A percentile compares a stretch with the other conserved stretches of the same genome.
Evolutionary conservation across 2,888 invertebrate genomes (phyloP).

Genomic region (Drosophila anceps): DNA sequence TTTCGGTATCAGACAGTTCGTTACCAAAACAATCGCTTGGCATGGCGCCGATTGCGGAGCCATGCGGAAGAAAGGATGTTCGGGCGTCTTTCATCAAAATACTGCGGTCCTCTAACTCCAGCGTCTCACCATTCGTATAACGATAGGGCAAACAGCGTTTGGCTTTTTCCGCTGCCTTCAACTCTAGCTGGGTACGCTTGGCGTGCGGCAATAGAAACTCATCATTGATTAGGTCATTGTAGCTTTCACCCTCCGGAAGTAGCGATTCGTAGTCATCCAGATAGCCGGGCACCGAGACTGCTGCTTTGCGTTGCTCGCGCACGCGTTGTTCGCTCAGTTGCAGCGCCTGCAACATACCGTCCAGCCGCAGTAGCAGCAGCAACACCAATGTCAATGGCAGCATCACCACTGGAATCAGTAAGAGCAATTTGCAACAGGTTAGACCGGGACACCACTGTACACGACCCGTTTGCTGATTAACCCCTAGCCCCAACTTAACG

Average conservation of each 20-base stretch:
- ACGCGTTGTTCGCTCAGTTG: slow-evolving; percentile 69
- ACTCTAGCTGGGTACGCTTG: slow-evolving; percentile 34
- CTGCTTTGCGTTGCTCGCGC: slow-evolving; percentile 49
- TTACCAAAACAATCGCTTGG: slow-evolving; percentile 83
- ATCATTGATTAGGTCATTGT: slow-evolving; percentile 65
- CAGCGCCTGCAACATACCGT: slow-evolving; percentile 82
- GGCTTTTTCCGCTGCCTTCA: slow-evolving; percentile 64
- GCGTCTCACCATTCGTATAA: slow-evolving; percentile 75
- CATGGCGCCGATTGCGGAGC: slow-evolving; percentile 86
- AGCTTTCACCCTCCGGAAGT: slow-evolving; percentile 54
- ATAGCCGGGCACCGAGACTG: slow-evolving; percentile 37
- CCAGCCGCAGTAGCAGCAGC: slow-evolving; percentile 82
- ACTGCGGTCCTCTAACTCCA: slow-evolving; percentile 87
- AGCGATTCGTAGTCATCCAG: slow-evolving; percentile 67
- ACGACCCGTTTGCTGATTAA: slow-evolving; percentile 84
- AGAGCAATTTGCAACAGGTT: slow-evolving; percentile 84
- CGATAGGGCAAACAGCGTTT: slow-evolving; percentile 81
- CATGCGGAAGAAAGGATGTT: slow-evolving; percentile 88
- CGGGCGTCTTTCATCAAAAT: slow-evolving; percentile 88
- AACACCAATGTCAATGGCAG: slow-evolving; percentile 83
- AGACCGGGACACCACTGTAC: slow-evolving; percentile 85
- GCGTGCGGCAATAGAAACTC: slow-evolving; percentile 59
- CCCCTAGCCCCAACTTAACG: slow-evolving; percentile 80
- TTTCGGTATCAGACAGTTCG: slow-evolving; percentile 1
- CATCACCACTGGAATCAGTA: slow-evolving; percentile 84